Base-by-base conservation (phyloP, 2,888 invertebrate genomes). In the Tholera decimalis region DNA sequence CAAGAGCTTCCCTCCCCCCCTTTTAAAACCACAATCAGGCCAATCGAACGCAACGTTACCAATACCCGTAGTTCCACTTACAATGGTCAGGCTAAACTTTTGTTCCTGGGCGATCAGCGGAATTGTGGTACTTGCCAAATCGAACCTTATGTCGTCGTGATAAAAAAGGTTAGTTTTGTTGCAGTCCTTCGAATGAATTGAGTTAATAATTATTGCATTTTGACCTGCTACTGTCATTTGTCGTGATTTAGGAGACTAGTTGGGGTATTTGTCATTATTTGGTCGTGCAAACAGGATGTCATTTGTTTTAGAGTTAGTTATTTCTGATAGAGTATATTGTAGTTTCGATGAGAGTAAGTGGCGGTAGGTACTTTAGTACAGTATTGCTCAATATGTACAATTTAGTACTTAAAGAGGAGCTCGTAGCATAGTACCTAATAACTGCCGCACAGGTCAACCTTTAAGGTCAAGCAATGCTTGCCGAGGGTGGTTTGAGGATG, bases 61-160 rank as follows among this genome's bases (percentile, higher is more conserved):
- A 84, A 82, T 79, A 85, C 49, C 71, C 64, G 72, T 30, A 67
- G 90, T 68, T 85, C 87, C 37, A 56, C 58, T 35, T 80, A 84
- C 41, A 77, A 53, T 89, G 89, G 91, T 37, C 69, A 58, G 39
- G 6, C 53, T 62, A 66, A 82, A 82, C 85, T 83, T 86, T 89
- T 89, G 90, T 89, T 90, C 86, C 82, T 86, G 84, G 83, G 86
- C 87, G 83, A 84, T 85, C 87, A 85, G 75, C 73, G 58, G 59
- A 84, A 83, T 87, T 89, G n/a, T 86, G 64, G 72, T 68, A 26
- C 26, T 49, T 5, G 20, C 56, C 6, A 85, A 70, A 79, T 61
- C 83, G 41, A 57, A 73, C 81, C 65, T 81, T 88, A 79, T 57
- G 0, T 0, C 15, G 1, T 35, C 0, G 26, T 1, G 15, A 58